A percentile compares a stretch with the other conserved stretches of the same genome.
Conservation (phyloP, 2,113 vertebrate species). For the Athene noctua region DNA sequence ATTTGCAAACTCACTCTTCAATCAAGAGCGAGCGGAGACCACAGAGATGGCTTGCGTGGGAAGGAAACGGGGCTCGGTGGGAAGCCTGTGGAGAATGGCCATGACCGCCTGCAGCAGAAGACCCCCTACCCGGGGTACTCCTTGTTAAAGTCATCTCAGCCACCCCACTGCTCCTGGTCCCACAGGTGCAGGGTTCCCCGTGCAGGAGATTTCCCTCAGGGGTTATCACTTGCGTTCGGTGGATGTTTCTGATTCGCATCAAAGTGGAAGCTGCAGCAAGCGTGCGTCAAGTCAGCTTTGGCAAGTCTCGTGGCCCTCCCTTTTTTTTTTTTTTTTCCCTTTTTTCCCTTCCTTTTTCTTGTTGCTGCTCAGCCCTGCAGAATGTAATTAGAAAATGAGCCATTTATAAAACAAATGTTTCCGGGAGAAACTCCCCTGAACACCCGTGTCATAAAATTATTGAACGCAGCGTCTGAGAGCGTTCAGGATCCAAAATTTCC, state of each 20-base stretch:
- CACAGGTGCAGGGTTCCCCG: background rate
- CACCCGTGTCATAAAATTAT: conserved; percentile 41
- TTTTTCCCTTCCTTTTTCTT: background rate
- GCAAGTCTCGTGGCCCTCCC: background rate
- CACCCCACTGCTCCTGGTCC: background rate
- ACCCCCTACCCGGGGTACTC: background rate
- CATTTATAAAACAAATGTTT: conserved; percentile 63
- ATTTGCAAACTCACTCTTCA: conserved; percentile 50
- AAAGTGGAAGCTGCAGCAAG: conserved; percentile 15
- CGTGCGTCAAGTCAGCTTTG: background rate
- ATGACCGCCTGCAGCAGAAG: background rate
- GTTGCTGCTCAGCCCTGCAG: conserved; percentile 2
- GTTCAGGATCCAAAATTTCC: background rate
- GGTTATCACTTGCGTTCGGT: rapidly evolving
- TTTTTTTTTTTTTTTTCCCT: background rate
- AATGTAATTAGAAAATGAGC: conserved; percentile 61
- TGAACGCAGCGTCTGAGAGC: background rate
- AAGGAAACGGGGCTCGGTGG: background rate
- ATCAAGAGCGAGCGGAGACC: conserved; percentile 62
- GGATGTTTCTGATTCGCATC: background rate
- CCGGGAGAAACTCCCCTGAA: conserved; percentile 52
- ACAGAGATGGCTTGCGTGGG: conserved; percentile 44
- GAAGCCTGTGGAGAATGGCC: background rate
- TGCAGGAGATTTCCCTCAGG: background rate
- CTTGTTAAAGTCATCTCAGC: background rate